Evolutionary conservation across 2,797 vertebrate genomes (phyloP), one percentile per base, ranked within the genome.

Genomic region (Tachyglossus aculeatus): DNA sequence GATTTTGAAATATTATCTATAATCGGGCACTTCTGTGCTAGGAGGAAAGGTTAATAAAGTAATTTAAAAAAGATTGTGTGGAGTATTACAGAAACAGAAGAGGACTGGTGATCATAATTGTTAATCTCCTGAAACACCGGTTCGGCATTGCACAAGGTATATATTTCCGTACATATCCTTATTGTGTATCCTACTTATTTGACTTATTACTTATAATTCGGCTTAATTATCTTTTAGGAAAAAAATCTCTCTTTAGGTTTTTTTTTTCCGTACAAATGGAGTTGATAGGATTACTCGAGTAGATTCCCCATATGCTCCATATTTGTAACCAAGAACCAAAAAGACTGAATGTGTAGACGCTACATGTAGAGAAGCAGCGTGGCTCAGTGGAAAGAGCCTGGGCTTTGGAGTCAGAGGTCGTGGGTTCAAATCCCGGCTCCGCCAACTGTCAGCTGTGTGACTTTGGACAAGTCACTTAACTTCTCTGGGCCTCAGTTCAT

Each of bases 41-140:
- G 92, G 92, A 92, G 90, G 88, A 93, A 93, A 93, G 92, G 92
- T 93, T 93, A 93, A 93, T 93, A 93, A 93, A 93, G 92, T 93
- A 93, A 93, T 93, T 93, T 93, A 65, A 92, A 93, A 92, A 93
- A 93, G 92, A 93, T 92, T 93, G 92, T 93, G 90, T 92, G 90
- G 90, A 90, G 89, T 91, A 92, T 93, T 93, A 92, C 71, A 90
- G 92, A 92, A 93, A 91, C 90, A 91, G 91, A 90, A 91, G 91
- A 92, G 88, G 85, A 88, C 88, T 77, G 88, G 88, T 77, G 87
- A 91, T 93, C 91, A 81, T 93, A 93, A 93, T 93, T 93, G 91
- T 93, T 93, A 93, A 93, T 93, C 92, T 92, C 87, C 89, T 90
- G 89, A 89, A 93, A 91, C 84, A 88, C 88, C 78, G 56, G 78